phyloP scores from a whole-genome alignment of 2,888 invertebrate genomes.

The Tetranychus truncatus region DNA sequence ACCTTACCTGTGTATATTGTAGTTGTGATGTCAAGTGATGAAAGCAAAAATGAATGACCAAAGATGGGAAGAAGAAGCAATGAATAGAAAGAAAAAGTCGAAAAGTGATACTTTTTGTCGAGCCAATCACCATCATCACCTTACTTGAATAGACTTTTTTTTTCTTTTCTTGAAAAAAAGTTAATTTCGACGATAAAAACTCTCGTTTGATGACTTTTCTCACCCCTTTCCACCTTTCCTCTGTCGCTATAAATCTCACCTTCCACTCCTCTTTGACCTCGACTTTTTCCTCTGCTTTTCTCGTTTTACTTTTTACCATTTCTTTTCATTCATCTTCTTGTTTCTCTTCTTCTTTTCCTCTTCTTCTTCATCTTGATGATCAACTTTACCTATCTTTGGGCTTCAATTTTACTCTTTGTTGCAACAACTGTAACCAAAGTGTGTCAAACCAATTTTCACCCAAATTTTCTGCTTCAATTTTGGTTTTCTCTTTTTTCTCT shows the following conservation, averaged over 20 bases:
- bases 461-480: background rate
- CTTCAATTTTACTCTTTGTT: background rate
- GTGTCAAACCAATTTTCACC: background rate
- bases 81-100: too few relatives aligned
- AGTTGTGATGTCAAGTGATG: too few relatives aligned
- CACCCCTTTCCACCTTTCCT: background rate
- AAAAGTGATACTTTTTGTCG: too few relatives aligned
- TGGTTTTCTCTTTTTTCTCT: background rate
- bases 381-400: background rate
- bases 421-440: background rate
- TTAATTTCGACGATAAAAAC: too few relatives aligned
- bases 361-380: background rate
- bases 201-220: background rate
- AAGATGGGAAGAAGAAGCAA: too few relatives aligned
- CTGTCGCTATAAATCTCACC: background rate
- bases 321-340: background rate
- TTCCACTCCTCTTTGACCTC: background rate
- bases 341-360: background rate
- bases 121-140: too few relatives aligned
- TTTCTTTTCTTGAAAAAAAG: too few relatives aligned
- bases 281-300: background rate
- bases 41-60: too few relatives aligned
- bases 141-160: too few relatives aligned
- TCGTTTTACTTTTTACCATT: background rate
- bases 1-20: background rate